Evolutionary conservation across 2,113 vertebrate genomes (phyloP), one percentile per base, ranked within the genome.

Genomic region (Oncorhynchus masou): DNA sequence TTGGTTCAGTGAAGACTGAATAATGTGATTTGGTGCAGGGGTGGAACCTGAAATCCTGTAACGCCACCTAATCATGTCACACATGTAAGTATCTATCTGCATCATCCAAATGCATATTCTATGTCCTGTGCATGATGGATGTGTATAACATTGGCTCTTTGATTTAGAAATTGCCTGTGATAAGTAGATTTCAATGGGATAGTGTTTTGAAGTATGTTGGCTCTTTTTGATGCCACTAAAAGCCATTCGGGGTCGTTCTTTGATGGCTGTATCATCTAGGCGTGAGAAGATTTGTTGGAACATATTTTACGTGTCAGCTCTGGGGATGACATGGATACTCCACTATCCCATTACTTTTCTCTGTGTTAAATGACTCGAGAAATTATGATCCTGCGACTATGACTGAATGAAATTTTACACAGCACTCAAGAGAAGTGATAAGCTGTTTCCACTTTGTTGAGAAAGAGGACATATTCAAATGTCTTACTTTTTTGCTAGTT

Each of bases 391-490:
- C 65, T 29, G 65, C 25, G 13, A 29, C 25, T 67, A 67, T 67
- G 65, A 31, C 65, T 67, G 65, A 67, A 27, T 66, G 25, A 66
- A 66, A 66, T 66, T 27, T 66, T 66, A 66, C 64, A 27, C 22
- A 29, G 65, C n/a, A 29, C 65, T 67, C 29, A 67, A 13, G 13
- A 29, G 29, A 29, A 31, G 65, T 29, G 25, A 67, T 67, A 25
- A 67, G 25, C 65, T 16, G 25, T 67, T 67, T 31, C 27, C 27
- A 67, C 65, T 67, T 9, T 25, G 62, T 27, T 65, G 62, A 45
- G 11, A 64, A 25, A 24, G 25, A 6, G 4, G 65, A 67, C 25
- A 29, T 25, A 67, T 67, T 67, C 12, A 31, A 67, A 67, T 67
- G 27, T 67, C 65, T 67, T 67, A 2, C 22, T 67, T 29, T 12